Percentiles rank a stretch among this genome's conserved stretches.
Evolutionary conservation across 2,113 vertebrate genomes (phyloP).

Genomic region (Pedionomus torquatus): DNA sequence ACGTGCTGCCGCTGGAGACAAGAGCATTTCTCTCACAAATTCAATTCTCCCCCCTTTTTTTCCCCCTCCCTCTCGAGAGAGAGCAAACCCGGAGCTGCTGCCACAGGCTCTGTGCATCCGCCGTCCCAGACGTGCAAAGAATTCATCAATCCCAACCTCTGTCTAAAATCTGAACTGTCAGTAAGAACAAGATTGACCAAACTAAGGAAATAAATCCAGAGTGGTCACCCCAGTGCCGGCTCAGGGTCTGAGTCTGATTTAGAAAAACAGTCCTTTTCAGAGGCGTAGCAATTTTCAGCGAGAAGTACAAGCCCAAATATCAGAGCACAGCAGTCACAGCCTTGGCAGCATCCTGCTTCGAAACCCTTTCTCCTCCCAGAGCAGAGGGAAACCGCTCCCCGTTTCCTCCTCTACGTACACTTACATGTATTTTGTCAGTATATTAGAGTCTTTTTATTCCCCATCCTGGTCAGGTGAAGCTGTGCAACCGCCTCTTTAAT

Average conservation of each 20-base stretch:
- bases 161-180: neutral
- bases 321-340: neutral
- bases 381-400: neutral
- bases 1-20: neutral
- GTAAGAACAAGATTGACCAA: neutral
- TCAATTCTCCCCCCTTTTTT: neutral
- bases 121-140: neutral
- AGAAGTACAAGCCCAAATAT: neutral
- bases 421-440: neutral
- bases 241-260: neutral
- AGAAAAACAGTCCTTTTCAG: neutral
- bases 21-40: neutral
- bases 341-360: neutral
- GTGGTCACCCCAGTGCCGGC: fast-evolving
- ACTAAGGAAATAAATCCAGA: neutral
- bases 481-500: neutral
- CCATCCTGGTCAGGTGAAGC: neutral
- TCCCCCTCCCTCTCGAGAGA: neutral
- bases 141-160: neutral
- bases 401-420: neutral
- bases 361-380: neutral
- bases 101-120: fast-evolving
- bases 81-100: neutral
- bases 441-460: neutral
- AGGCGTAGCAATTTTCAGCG: neutral